Conservation (phyloP, 2,113 vertebrate genomes). For the Ptychochromis oligacanthus region DNA sequence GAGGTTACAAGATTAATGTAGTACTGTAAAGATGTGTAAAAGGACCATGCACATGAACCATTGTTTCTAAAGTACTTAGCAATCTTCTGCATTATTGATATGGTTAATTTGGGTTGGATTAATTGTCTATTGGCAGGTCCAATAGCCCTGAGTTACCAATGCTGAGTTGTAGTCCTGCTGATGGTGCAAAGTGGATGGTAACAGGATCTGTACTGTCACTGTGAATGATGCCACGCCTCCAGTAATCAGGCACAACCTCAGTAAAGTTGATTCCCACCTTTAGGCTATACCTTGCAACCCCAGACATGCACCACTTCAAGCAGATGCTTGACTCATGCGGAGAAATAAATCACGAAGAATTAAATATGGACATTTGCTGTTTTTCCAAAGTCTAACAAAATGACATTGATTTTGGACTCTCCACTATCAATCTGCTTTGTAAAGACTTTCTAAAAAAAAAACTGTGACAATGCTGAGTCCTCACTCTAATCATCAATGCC, state of each 20-base stretch:
- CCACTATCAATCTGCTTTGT: conserved; percentile 32
- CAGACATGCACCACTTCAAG: neutral
- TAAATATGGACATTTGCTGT: conserved; percentile 5
- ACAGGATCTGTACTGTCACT: conserved; percentile 37
- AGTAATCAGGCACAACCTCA: conserved; percentile 17
- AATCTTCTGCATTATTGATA: conserved; percentile 57
- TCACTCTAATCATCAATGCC: neutral
- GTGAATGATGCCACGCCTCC: conserved; percentile 50
- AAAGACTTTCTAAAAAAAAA: conserved; percentile 27
- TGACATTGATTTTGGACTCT: conserved; percentile 32
- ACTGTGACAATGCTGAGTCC: conserved; percentile 32
- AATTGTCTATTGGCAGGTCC: conserved; percentile 54
- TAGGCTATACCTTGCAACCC: neutral
- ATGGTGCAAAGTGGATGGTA: conserved; percentile 49
- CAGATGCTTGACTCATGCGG: neutral
- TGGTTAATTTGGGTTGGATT: conserved; percentile 58
- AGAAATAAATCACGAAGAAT: conserved; percentile 8
- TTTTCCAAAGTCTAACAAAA: neutral
- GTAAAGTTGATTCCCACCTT: conserved; percentile 6
- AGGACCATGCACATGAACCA: neutral
- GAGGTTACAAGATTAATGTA: neutral
- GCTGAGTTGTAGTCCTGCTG: conserved; percentile 55
- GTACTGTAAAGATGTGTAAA: conserved; percentile 4
- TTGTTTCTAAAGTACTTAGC: conserved; percentile 29
- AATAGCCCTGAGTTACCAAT: conserved; percentile 34